Base-by-base conservation (phyloP, 1,140 invertebrate species). In the Proales similis region DNA sequence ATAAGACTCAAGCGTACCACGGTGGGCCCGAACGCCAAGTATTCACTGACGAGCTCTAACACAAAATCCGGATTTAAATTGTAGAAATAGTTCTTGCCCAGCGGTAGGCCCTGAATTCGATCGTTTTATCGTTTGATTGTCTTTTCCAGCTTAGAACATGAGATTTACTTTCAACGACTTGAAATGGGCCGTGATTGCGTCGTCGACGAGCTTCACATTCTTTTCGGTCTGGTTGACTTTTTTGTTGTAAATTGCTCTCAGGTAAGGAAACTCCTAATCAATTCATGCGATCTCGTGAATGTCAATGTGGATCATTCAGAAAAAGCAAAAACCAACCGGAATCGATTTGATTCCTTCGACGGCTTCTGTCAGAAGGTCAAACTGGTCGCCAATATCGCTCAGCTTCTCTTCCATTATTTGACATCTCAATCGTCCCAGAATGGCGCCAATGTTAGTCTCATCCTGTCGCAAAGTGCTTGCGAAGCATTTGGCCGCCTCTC, bases 1-100 rank as follows among this genome's bases (percentile, higher is more conserved):
- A 62, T 22, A 46, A 63, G 17, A 6, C 29, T 47, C 12, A 19
- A 1, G 65, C 68, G 64, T 69, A 79, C 75, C 67, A 76, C 72
- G 65, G 82, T 79, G 2, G 86, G 84, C 30, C 83, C 81, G 77
- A 86, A 84, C 63, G 82, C 76, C 6, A 90, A 77, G 68, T 87
- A 85, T 68, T 88, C 83, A 65, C 83, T 81, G 6, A 84, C 83
- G 6, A 93, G 79, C 65, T 87, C 81, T 7, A 90, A 70, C 20
- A 91, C 77, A 65, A 94, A 86, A 73, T 90, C 86, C 2, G 89
- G 86, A 78, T 95, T 86, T 22, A 96, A 74, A 30, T 77, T 70
- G 12, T 80, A 77, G 5, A 90, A 77, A 70, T 91, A 93, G 1
- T 82, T 72, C 11, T 84, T 77, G 20, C 88, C 86, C 67, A 86